These are phyloP conservation scores for Capromys pilorides DNA, from an alignment of 2,797 vertebrate species.

Conservation along the genomic window DNA sequence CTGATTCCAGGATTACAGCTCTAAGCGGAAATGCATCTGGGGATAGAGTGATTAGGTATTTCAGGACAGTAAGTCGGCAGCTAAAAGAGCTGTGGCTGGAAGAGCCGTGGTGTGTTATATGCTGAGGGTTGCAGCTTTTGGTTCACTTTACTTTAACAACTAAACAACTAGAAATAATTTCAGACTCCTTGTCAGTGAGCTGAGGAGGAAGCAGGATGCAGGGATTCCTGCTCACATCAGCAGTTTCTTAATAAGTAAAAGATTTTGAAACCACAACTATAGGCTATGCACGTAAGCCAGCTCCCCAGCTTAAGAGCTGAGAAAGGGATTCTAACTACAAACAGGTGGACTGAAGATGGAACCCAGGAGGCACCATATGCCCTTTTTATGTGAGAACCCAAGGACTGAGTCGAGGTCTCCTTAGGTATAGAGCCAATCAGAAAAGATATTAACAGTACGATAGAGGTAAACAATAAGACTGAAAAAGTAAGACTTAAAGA, in stretches of 20 bases:
- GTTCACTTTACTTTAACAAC: conserved; percentile 36
- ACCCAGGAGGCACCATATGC: neutral
- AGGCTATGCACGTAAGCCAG: neutral
- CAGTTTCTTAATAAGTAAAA: conserved; percentile 62
- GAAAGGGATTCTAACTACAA: conserved; percentile 21
- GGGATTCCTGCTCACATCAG: conserved; percentile 52
- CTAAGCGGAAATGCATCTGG: neutral
- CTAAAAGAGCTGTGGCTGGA: neutral
- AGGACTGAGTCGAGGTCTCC: neutral
- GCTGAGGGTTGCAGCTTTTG: conserved; percentile 31
- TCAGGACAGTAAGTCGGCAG: conserved; percentile 32
- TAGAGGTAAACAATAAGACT: neutral
- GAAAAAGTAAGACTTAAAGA: neutral
- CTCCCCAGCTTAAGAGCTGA: conserved; percentile 31
- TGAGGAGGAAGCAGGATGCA: conserved; percentile 12
- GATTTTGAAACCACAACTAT: conserved; percentile 51
- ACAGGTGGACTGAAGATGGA: neutral
- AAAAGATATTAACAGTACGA: neutral
- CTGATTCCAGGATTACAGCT: neutral
- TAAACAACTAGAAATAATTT: conserved; percentile 59
- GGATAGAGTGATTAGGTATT: conserved; percentile 14
- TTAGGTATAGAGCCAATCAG: neutral
- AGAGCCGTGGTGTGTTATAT: neutral
- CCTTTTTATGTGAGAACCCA: neutral
- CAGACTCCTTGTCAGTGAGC: conserved; percentile 45